Percentiles rank a stretch among this genome's conserved stretches.
These are phyloP conservation scores for Thalassarche chlororhynchos DNA, from an alignment of 2,113 vertebrate species.

Conservation along the genomic window DNA sequence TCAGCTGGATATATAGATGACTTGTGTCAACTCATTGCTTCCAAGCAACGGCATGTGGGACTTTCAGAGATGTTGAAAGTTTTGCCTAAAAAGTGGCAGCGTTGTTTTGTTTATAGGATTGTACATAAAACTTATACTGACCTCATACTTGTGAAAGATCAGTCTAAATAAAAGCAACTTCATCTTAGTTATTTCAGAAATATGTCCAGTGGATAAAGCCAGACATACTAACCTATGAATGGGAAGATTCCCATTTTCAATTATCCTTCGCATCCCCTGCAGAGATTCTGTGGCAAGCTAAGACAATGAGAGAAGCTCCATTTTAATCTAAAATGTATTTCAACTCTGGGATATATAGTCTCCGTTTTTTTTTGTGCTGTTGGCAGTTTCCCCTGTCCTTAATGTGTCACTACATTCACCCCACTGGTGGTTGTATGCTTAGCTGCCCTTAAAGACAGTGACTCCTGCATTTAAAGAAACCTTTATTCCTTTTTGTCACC, in stretches of 20 bases:
- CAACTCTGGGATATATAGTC: not conserved
- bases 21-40: not conserved
- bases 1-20: not conserved
- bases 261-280: not conserved
- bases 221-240: rapidly evolving
- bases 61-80: not conserved
- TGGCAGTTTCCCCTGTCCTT: not conserved
- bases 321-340: not conserved
- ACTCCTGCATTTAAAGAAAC: not conserved
- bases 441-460: not conserved
- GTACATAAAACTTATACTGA: not conserved
- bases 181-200: not conserved
- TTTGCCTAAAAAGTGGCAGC: not conserved
- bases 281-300: not conserved
- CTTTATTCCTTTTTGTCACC: not conserved
- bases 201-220: not conserved
- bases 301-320: not conserved
- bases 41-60: not conserved
- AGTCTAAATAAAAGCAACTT: not conserved
- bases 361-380: not conserved
- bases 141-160: not conserved
- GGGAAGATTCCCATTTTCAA: not conserved
- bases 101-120: not conserved
- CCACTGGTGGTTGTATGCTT: not conserved
- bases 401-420: not conserved